Evolutionary conservation across 2,888 invertebrate genomes (phyloP).

Genomic region (Cephus rjabovi): DNA sequence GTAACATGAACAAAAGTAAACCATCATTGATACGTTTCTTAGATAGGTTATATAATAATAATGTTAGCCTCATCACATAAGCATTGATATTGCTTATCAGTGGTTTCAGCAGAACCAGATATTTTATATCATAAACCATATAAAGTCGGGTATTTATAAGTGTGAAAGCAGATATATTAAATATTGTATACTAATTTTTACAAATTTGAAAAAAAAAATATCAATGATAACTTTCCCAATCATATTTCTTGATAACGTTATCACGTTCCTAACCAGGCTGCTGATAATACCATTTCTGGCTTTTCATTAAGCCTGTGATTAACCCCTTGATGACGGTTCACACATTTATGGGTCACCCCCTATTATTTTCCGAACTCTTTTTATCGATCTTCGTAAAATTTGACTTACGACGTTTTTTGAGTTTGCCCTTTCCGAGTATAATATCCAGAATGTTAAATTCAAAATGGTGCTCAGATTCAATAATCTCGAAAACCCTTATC

Average conservation of each 20-base stretch:
- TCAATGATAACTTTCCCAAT: too few species aligned
- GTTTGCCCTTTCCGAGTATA: too few species aligned
- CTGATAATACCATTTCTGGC: neutral
- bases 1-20: neutral
- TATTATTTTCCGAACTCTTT: neutral
- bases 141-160: neutral
- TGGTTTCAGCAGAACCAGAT: neutral
- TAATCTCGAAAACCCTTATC: neutral
- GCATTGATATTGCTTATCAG: neutral
- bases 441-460: too few species aligned
- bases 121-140: neutral
- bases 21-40: neutral
- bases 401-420: too few species aligned
- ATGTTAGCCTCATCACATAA: neutral
- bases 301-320: neutral
- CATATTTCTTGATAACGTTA: neutral
- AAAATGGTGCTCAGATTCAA: too few species aligned
- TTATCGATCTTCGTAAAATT: neutral
- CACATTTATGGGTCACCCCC: neutral
- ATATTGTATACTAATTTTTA: too few species aligned
- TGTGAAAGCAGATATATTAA: neutral
- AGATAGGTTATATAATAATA: neutral
- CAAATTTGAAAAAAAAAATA: too few species aligned
- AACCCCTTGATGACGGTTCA: neutral
- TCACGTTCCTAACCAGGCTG: neutral